A percentile compares a stretch with the other conserved stretches of the same genome.
These are phyloP conservation scores for Sepioteuthis lessoniana DNA, from an alignment of 2,888 invertebrate genomes.

Conservation along the genomic window DNA sequence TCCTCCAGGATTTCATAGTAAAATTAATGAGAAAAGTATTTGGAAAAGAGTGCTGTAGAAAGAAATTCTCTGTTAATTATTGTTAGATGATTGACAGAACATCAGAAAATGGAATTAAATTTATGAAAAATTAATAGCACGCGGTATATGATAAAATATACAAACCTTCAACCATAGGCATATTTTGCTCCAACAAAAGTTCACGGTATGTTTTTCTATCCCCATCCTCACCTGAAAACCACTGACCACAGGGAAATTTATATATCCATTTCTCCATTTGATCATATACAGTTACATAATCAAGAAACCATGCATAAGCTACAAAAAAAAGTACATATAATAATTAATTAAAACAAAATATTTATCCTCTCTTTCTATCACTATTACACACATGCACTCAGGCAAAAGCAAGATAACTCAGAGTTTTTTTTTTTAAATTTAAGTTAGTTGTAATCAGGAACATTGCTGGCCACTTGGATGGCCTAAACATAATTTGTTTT, in stretches of 20 bases:
- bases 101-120: not conserved
- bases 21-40: too few species aligned
- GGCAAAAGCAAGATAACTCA: too few species aligned
- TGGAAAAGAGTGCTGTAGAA: too few species aligned
- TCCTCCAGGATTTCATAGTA: too few species aligned
- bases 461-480: too few species aligned
- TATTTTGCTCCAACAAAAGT: constrained; percentile 55
- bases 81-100: too few species aligned
- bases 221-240: constrained; percentile 70
- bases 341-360: not conserved
- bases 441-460: too few species aligned
- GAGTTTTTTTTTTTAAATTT: too few species aligned
- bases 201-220: constrained; percentile 69
- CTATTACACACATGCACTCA: not conserved
- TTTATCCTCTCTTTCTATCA: not conserved
- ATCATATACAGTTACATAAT: constrained; percentile 70
- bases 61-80: too few species aligned
- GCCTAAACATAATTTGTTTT: too few species aligned
- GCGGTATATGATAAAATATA: not conserved
- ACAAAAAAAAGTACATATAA: constrained; percentile 42
- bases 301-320: constrained; percentile 73
- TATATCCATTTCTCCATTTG: constrained; percentile 65
- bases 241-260: constrained; percentile 68
- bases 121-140: not conserved
- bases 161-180: not conserved